Evolutionary conservation across 2,797 vertebrate genomes (phyloP), one percentile per base, ranked within the genome.

Genomic region (Acanthopagrus latus): DNA sequence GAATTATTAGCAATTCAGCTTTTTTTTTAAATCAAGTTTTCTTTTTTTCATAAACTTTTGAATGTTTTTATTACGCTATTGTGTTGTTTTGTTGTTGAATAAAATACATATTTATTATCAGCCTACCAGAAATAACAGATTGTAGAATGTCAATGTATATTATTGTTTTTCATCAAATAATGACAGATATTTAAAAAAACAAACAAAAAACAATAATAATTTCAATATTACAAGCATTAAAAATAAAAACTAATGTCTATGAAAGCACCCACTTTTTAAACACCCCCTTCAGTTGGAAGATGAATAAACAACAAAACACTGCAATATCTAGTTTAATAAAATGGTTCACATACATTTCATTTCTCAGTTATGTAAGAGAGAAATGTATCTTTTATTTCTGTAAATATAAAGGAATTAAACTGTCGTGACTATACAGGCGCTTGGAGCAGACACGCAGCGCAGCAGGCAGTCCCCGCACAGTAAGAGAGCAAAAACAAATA

Each of bases 191-290:
- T 1, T 52, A 59, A 5, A 33, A 27, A 57, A 7, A 50, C 10
- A 20, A 21, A 71, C 13, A 0, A 59, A 27, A 59, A 54, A 66
- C 13, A 55, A 18, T 4, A 60, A 65, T 12, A 58, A n/a, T 52
- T 69, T 23, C 17, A 33, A 29, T n/a, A 43, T 50, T 44, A 71
- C 2, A 64, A 58, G 4, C 8, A 67, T 69, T 46, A 76, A 47
- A 2, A n/a, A 25, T 27, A 50, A 27, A 21, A 64, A 58, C 48
- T 44, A 23, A 48, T 23, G 20, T 29, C 33, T 12, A 47, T 5
- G 46, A 38, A 51, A 74, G 2, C 6, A 66, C 0, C 0, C 18
- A 74, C 11, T 33, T 18, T 17, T 29, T 25, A 17, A 1, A 62
- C 10, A 47, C 41, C n/a, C 17, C 8, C 20, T 56, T 52, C 0